A percentile compares a stretch with the other conserved stretches of the same genome.
These are phyloP conservation scores for Empidonax alnorum DNA, from an alignment of 2,113 vertebrate species.

Conservation along the genomic window DNA sequence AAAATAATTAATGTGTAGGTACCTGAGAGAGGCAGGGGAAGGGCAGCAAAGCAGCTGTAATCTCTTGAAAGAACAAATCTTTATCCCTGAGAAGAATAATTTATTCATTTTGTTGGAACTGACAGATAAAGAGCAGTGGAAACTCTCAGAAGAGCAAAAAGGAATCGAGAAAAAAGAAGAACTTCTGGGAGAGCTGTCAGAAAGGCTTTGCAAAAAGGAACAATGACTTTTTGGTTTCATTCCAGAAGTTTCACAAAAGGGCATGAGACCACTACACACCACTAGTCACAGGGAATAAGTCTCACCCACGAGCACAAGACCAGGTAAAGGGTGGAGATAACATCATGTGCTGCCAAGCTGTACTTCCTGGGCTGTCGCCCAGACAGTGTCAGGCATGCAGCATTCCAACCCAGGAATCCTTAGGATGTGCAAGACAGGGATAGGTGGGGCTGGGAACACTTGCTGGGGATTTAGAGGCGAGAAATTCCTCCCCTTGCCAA, in stretches of 20 bases:
- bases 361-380: background rate
- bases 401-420: background rate
- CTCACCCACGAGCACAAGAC: background rate
- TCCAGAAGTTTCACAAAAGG: constrained; percentile 25
- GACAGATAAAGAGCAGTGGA: background rate
- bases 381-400: background rate
- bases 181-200: background rate
- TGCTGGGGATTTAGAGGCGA: background rate
- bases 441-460: background rate
- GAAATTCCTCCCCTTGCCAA: background rate
- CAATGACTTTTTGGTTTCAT: background rate
- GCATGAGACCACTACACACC: background rate
- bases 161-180: constrained; percentile 40
- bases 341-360: background rate
- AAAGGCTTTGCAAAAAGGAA: constrained; percentile 39
- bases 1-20: too few species aligned
- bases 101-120: background rate
- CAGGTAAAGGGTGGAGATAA: background rate
- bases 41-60: background rate
- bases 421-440: accelerated
- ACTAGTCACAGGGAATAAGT: background rate
- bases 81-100: background rate
- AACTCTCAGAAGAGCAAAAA: constrained; percentile 13
- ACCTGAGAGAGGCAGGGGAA: background rate
- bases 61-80: background rate